Evolutionary conservation across 2,888 invertebrate genomes (phyloP).

Genomic region (Lumbricus terrestris): DNA sequence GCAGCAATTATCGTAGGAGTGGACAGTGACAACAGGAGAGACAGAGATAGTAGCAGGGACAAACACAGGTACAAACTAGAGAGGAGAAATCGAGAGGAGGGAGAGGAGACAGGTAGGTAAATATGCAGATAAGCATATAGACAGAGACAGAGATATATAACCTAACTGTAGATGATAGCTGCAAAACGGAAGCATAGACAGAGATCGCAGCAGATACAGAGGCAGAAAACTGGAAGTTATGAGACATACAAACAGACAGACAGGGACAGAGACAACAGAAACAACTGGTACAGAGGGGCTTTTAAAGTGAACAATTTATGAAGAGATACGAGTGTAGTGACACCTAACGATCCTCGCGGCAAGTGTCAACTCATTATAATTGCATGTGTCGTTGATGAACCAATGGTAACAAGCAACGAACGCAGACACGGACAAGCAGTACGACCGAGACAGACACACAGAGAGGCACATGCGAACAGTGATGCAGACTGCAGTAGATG

Average conservation of each 20-base stretch:
- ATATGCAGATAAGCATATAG: too few species aligned
- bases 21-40: too few species aligned
- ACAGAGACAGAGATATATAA: too few species aligned
- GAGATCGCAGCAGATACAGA: neutral
- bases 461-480: neutral
- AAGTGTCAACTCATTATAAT: neutral
- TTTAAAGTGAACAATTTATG: neutral
- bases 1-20: neutral
- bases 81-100: too few species aligned
- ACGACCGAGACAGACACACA: neutral
- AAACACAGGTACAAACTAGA: too few species aligned
- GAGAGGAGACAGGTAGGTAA: too few species aligned
- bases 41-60: neutral
- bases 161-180: too few species aligned
- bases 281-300: neutral
- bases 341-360: neutral
- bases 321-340: neutral
- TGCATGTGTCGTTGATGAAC: neutral
- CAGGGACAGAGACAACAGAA: neutral
- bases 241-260: neutral
- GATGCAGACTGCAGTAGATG: neutral
- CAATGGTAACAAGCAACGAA: neutral
- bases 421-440: neutral
- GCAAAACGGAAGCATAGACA: too few species aligned
- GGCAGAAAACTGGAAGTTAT: neutral